phyloP scores from a whole-genome alignment of 2,797 vertebrate genomes.

The Lepidocolaptes lacrymiger region DNA sequence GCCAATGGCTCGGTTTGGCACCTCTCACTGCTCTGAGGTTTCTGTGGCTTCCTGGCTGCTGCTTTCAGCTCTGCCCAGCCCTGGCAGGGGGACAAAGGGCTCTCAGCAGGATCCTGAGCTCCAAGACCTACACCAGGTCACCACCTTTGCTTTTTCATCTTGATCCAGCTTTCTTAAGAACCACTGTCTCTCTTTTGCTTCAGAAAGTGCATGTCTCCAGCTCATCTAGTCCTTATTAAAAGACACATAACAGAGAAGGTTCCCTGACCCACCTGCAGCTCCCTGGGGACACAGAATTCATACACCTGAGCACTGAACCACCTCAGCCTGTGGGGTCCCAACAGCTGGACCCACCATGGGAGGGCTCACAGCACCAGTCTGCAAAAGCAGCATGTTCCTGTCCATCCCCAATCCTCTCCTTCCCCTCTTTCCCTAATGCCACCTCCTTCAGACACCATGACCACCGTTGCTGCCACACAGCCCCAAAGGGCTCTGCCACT shows the following conservation, averaged over 20 bases:
- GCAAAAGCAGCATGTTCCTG: background rate
- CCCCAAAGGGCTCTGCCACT: background rate
- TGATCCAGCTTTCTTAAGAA: background rate
- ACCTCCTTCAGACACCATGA: background rate
- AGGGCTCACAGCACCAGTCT: background rate
- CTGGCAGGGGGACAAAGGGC: background rate
- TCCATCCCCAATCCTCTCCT: background rate
- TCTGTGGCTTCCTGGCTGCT: background rate
- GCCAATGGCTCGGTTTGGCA: background rate
- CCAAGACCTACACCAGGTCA: background rate
- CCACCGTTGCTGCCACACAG: background rate
- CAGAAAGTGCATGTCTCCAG: background rate
- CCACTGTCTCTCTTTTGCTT: background rate
- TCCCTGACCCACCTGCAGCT: background rate
- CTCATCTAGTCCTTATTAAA: background rate
- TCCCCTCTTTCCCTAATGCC: background rate
- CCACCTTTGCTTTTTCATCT: background rate
- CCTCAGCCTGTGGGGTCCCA: background rate
- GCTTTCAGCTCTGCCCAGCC: background rate
- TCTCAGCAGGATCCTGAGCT: background rate
- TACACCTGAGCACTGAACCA: rapidly evolving
- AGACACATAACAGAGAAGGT: background rate
- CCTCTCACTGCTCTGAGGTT: background rate
- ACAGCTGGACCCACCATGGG: background rate
- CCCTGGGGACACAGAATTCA: background rate